Evolutionary conservation across 2,888 invertebrate genomes (phyloP).

Genomic region (Aleiodes leptofemur): DNA sequence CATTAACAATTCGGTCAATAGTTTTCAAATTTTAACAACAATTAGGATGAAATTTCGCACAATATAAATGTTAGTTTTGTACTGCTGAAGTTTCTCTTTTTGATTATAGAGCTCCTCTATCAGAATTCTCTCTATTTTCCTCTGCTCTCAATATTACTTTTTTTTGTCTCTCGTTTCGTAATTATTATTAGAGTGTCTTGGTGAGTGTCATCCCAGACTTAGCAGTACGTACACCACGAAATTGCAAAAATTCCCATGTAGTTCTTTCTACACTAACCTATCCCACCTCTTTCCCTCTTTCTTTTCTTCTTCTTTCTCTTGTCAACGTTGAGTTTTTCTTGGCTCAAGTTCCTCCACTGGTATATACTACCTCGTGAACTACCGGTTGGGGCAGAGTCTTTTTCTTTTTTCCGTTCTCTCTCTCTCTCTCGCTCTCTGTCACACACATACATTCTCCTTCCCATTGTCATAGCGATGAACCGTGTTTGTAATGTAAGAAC

Average conservation of each 20-base stretch:
- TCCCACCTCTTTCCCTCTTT: conserved; percentile 29
- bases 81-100: no score
- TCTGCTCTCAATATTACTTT: neutral
- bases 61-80: no score
- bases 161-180: conserved; percentile 4
- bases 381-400: conserved; percentile 42
- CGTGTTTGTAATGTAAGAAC: conserved; percentile 44
- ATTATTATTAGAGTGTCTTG: conserved; percentile 28
- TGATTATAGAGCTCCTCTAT: neutral
- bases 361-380: conserved; percentile 48
- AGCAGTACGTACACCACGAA: conserved; percentile 25
- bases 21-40: no score
- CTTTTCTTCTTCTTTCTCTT: conserved; percentile 40
- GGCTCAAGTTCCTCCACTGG: conserved; percentile 45
- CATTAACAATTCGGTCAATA: no score
- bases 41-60: no score
- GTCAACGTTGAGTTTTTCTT: conserved; percentile 45
- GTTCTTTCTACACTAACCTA: conserved; percentile 37
- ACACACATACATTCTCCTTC: no score
- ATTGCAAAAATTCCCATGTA: conserved; percentile 39
- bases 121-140: neutral
- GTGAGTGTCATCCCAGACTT: conserved; percentile 12
- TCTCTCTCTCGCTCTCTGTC: neutral
- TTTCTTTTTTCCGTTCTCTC: neutral
- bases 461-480: conserved; percentile 37